Evolutionary conservation across 1,140 invertebrate species (phyloP).

Genomic region (Sycobia sp.): DNA sequence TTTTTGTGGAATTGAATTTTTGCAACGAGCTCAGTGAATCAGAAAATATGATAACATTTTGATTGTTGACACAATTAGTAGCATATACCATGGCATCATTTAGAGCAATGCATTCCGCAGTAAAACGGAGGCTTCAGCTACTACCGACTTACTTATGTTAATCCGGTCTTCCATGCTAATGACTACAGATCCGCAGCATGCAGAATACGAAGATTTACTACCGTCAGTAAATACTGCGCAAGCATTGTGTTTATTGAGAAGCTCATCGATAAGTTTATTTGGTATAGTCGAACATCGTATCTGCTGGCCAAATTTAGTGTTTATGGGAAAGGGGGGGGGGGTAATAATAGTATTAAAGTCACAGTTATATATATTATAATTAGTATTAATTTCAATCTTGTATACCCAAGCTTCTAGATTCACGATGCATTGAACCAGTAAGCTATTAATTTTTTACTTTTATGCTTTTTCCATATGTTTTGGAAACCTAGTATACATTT

Average conservation of each 20-base stretch:
- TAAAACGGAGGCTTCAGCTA: background rate
- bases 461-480: background rate
- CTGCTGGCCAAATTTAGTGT: too few species aligned
- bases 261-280: background rate
- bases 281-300: background rate
- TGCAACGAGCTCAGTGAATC: background rate
- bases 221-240: background rate
- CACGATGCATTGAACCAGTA: too few species aligned
- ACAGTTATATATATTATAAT: background rate
- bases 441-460: background rate
- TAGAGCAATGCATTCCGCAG: background rate
- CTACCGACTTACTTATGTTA: background rate
- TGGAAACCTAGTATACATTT: background rate
- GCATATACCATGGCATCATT: background rate
- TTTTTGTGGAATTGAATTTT: too few species aligned
- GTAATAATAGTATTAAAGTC: background rate
- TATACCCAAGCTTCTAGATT: too few species aligned
- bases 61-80: background rate
- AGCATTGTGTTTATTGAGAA: too few species aligned
- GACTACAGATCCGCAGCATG: background rate
- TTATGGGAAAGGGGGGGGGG: background rate
- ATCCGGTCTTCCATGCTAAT: too few species aligned
- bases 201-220: background rate
- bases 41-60: background rate
- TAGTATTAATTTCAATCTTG: background rate